Base-by-base conservation (phyloP, 2,888 invertebrate species). In the Oxyteleia sp. region DNA sequence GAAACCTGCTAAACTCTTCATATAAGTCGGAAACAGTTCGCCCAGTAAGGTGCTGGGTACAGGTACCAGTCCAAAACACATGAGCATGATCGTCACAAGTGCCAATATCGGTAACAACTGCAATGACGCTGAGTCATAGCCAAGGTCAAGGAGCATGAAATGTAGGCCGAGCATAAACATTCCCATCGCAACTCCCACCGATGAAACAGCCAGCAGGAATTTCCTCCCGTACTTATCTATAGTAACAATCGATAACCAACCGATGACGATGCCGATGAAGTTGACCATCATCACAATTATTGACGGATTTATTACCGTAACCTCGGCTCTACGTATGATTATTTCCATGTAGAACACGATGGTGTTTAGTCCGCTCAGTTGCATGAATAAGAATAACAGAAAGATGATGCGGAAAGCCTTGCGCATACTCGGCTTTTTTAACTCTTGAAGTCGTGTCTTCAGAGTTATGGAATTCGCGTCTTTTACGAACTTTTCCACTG, bases 1-100 rank as follows among this genome's bases (percentile, higher is more conserved):
- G 26, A 88, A 90, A 1, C 87, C 88, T 1, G 89, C 90, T 4
- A 88, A 61, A 81, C 88, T 89, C 41, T 92, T 92, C 26, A 91
- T 35, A 29, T 90, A 85, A 3, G 88, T 82, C 0, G 92, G 88
- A 51, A 91, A 91, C 32, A 91, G 74, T 78, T 92, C 91, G 49
- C 91, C 86, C 57, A 92, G 86, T 7, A 92, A 61, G 0, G 88
- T 87, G 16, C 81, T 89, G 0, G 90, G 90, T 2, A 92, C 88
- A 2, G 89, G 87, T 41, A 91, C 29, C 4, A 84, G 75, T 23
- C 87, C 61, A 0, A 71, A 11, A 7, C 63, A 18, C 4, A 79
- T 35, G 10, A 82, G n/a, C 61, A 82, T 81, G 59, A 88, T 89
- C 1, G 86, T 2, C 11, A 90, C 10, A 20, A 90, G 63, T 2